Evolutionary conservation across 2,888 invertebrate species (phyloP).

Genomic region (Erebia ligea): DNA sequence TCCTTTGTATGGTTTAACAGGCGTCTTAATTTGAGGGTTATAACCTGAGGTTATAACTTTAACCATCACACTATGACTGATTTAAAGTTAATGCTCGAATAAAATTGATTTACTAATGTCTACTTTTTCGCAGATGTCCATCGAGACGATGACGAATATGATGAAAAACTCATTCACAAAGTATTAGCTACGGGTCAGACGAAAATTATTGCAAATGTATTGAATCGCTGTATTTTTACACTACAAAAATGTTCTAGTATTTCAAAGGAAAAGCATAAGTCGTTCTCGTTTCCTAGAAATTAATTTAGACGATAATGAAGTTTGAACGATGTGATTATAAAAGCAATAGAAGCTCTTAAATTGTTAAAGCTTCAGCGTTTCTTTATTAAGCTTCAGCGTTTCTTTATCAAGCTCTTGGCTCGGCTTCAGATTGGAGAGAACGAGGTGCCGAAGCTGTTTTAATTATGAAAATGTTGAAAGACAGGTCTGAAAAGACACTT

Average conservation of each 20-base stretch:
- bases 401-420: constrained; percentile 19
- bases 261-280: background rate
- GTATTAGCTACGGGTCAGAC: no score
- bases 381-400: constrained; percentile 18
- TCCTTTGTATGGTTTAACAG: no score
- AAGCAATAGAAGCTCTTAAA: constrained; percentile 16
- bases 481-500: background rate
- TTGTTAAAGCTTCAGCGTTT: constrained; percentile 19
- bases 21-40: no score
- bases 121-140: no score
- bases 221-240: no score
- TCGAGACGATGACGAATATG: no score
- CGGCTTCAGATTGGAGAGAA: constrained; percentile 7
- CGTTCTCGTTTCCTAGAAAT: constrained; percentile 6
- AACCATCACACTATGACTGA: background rate
- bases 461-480: constrained; percentile 15
- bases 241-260: background rate
- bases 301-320: constrained; percentile 20
- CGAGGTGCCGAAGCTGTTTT: constrained; percentile 8
- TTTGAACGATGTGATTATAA: constrained; percentile 16
- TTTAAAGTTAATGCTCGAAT: no score
- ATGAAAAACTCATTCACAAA: no score
- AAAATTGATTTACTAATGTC: no score
- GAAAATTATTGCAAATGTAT: no score
- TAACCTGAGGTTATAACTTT: background rate